phyloP scores from a whole-genome alignment of 1,140 invertebrate genomes.

The Ganaspis sp. region DNA sequence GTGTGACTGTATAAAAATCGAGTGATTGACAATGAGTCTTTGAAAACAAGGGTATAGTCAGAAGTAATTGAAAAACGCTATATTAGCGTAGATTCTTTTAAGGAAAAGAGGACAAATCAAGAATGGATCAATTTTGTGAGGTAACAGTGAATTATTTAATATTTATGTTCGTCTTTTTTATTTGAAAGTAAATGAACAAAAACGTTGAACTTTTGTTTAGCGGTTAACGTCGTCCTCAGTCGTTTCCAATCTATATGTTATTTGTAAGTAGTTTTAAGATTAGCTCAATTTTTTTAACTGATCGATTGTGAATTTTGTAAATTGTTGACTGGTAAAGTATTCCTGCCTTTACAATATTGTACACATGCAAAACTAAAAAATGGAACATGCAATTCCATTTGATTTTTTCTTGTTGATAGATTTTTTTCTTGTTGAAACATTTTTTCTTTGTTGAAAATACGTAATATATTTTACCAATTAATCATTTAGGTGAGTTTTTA shows the following conservation, averaged over 20 bases:
- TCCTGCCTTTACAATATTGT: constrained; percentile 51
- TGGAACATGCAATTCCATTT: neutral
- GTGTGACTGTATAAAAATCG: constrained; percentile 31
- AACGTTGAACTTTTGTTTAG: constrained; percentile 33
- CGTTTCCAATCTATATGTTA: constrained; percentile 44
- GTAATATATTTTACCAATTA: neutral
- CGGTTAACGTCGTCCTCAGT: constrained; percentile 45
- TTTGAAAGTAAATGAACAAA: constrained; percentile 39
- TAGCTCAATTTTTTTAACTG: constrained; percentile 72
- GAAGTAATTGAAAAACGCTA: constrained; percentile 37
- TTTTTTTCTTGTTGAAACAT: constrained; percentile 29
- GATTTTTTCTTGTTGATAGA: neutral
- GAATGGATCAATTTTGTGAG: constrained; percentile 41
- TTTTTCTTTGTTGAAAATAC: neutral
- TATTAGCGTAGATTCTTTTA: constrained; percentile 44
- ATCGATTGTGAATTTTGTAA: constrained; percentile 65
- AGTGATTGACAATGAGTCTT: neutral
- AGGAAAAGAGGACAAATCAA: constrained; percentile 16
- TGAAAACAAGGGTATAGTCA: constrained; percentile 13
- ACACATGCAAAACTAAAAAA: constrained; percentile 40
- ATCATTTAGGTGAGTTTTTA: neutral
- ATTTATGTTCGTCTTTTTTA: constrained; percentile 42
- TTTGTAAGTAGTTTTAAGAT: constrained; percentile 66
- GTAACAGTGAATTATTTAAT: constrained; percentile 41
- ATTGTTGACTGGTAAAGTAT: constrained; percentile 56